These are phyloP conservation scores for Phylloscopus trochilus DNA, from an alignment of 2,113 vertebrate genomes.

Conservation along the genomic window DNA sequence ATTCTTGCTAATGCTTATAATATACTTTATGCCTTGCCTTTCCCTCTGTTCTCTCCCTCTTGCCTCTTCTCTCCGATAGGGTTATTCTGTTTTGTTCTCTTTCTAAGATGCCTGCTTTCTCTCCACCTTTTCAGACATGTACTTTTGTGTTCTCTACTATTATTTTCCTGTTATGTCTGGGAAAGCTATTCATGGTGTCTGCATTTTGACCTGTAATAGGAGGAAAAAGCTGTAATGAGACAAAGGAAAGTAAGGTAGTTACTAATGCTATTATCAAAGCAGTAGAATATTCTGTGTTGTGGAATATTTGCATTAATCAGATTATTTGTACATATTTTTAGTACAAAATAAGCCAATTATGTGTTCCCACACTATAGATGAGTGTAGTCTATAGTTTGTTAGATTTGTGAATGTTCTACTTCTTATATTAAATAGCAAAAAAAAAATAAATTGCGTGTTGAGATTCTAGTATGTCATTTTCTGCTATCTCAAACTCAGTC, in stretches of 20 bases:
- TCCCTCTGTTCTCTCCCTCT: neutral
- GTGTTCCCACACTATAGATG: neutral
- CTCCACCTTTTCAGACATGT: neutral
- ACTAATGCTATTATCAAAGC: neutral
- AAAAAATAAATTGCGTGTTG: neutral
- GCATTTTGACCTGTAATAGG: neutral
- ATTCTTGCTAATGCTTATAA: conserved; percentile 41
- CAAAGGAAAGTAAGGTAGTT: neutral
- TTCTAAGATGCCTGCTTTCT: neutral
- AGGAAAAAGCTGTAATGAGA: neutral
- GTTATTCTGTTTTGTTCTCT: neutral
- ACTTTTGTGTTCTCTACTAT: neutral
- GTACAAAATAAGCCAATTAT: neutral
- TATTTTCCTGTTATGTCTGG: neutral
- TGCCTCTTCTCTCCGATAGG: neutral
- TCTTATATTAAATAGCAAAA: neutral
- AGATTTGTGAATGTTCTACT: neutral
- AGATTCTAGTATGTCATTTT: conserved; percentile 53
- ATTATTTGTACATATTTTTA: neutral
- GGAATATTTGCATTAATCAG: conserved; percentile 1
- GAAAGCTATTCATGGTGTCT: neutral
- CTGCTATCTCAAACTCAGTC: conserved; percentile 12
- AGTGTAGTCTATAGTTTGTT: neutral
- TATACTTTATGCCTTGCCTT: neutral
- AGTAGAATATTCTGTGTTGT: neutral